A percentile compares a stretch with the other conserved stretches of the same genome.
Conservation (phyloP, 2,888 invertebrate genomes). For the Resseliella maxima region DNA sequence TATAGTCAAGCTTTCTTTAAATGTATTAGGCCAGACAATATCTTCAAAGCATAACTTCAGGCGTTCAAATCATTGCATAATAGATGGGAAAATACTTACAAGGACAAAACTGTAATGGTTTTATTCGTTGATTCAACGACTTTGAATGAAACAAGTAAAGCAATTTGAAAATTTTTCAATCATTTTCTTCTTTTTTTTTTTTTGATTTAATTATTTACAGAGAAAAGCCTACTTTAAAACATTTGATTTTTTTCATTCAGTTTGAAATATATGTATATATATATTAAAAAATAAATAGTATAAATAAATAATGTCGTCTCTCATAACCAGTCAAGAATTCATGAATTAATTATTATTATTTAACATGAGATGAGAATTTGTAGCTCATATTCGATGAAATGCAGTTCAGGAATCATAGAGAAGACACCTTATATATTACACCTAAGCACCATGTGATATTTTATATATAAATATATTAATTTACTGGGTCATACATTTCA, state of each 20-base stretch:
- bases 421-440: not conserved
- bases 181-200: not conserved
- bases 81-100: too few species aligned
- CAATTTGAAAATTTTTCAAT: too few species aligned
- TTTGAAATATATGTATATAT: not conserved
- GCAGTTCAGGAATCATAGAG: not conserved
- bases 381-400: not conserved
- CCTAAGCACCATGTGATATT: not conserved
- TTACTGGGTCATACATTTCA: not conserved
- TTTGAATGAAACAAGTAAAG: too few species aligned
- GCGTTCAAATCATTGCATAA: too few species aligned
- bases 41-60: too few species aligned
- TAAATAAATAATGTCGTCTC: slow-evolving; percentile 34
- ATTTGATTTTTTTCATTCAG: not conserved
- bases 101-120: too few species aligned
- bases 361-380: not conserved
- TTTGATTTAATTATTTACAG: slow-evolving; percentile 23
- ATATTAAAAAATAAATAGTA: slow-evolving; percentile 16
- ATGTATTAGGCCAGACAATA: too few species aligned
- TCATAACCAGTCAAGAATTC: not conserved
- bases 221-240: not conserved
- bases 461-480: not conserved
- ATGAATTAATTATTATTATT: not conserved
- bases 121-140: too few species aligned
- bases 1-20: too few species aligned